A percentile compares a stretch with the other conserved stretches of the same genome.
These are phyloP conservation scores for Hydrocynus forskahlii DNA, from an alignment of 2,797 vertebrate species.

Conservation along the genomic window DNA sequence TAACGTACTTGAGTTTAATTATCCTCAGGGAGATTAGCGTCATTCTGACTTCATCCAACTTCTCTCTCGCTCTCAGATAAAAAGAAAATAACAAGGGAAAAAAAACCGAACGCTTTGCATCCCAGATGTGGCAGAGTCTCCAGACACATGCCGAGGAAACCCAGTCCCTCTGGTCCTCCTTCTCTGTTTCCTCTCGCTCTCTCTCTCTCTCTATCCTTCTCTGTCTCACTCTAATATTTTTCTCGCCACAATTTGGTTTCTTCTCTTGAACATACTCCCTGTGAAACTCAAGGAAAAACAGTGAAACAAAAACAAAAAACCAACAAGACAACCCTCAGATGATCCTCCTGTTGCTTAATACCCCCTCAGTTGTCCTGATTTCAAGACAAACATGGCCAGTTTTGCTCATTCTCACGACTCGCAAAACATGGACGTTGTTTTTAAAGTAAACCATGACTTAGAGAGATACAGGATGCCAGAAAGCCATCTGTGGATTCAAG, in stretches of 20 bases:
- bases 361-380: constrained; percentile 35
- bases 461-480: constrained; percentile 12
- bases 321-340: constrained; percentile 33
- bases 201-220: constrained; percentile 58
- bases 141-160: constrained; percentile 48
- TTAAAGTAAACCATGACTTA: constrained; percentile 25
- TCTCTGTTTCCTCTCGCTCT: constrained; percentile 30
- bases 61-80: constrained; percentile 71
- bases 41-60: constrained; percentile 58
- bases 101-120: constrained; percentile 56
- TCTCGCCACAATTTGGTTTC: constrained; percentile 51
- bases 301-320: constrained; percentile 13
- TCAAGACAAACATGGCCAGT: constrained; percentile 41
- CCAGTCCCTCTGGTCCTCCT: constrained; percentile 38
- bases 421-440: constrained; percentile 23
- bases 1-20: constrained; percentile 68
- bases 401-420: constrained; percentile 45
- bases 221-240: constrained; percentile 35
- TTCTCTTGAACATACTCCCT: constrained; percentile 57
- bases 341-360: constrained; percentile 41
- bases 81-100: constrained; percentile 7
- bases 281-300: neutral
- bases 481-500: constrained; percentile 37
- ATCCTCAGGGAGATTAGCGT: constrained; percentile 68
- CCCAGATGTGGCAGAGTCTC: constrained; percentile 73